Base-by-base conservation (phyloP, 1,140 invertebrate species). In the Grapholita molesta region DNA sequence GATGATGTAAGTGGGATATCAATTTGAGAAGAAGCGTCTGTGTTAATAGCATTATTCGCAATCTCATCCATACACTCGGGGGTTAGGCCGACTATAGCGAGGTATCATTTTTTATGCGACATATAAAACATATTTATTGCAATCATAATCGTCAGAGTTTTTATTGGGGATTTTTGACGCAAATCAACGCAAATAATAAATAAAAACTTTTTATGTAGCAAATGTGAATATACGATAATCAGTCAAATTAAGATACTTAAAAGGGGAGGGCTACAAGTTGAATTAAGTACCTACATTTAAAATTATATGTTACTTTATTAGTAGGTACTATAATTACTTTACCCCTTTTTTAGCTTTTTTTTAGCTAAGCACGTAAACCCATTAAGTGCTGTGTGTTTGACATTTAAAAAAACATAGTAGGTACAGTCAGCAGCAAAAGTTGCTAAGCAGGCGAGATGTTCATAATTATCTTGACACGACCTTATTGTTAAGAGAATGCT, bases 21-120 rank as follows among this genome's bases (percentile, higher is more conserved):
- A 91, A 91, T 91, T 91, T 91, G 86, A 91, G 88, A 85, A 90
- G 89, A 89, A 91, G 89, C 89, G 89, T 91, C 89, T 91, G 89
- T 90, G 88, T 86, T 91, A 91, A 90, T 91, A 90, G 88, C 87
- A 91, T 91, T 91, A 91, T 88, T 82, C 88, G 87, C 89, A 91
- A 91, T 91, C 89, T 91, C 89, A 86, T 89, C 89, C 85, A 89
- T 90, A 91, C 89, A 91, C 80, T 86, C 88, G 88, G 71, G 85
- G 88, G 86, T 86, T 83, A 84, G 77, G 81, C 80, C 80, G 82
- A 74, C 82, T 84, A 84, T 80, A 79, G 77, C 55, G 77, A 84
- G 76, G 77, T 88, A 90, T 90, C 85, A 88, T 89, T 89, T 90
- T 89, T 90, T 91, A 90, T 89, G 85, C 77, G 80, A 87, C 87